A percentile compares a stretch with the other conserved stretches of the same genome.
Conservation (phyloP, 2,113 vertebrate species). For the Oryzias javanicus region DNA sequence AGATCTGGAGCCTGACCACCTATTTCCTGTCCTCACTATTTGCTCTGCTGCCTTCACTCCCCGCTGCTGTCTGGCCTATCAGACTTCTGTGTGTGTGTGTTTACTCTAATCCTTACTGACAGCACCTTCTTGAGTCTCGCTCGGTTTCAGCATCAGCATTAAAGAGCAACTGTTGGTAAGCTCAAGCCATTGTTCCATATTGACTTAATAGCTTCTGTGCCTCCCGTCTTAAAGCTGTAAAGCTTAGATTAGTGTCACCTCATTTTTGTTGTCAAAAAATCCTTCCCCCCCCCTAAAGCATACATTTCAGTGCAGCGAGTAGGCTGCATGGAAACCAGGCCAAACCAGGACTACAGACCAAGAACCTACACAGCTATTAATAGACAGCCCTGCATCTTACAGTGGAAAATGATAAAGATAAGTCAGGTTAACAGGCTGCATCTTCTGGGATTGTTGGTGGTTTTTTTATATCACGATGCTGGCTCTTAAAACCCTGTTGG, state of each 20-base stretch:
- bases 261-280: constrained; percentile 1
- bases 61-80: constrained; percentile 46
- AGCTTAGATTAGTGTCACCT: neutral
- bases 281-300: neutral
- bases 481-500: neutral
- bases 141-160: constrained; percentile 29
- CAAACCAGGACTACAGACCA: constrained; percentile 32
- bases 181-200: constrained; percentile 7
- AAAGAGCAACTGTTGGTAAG: constrained; percentile 14
- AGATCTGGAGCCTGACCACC: constrained; percentile 43
- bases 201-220: constrained; percentile 7
- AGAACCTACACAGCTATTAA: constrained; percentile 32
- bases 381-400: constrained; percentile 43
- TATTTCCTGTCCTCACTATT: constrained; percentile 22
- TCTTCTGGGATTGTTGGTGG: constrained; percentile 36
- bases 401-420: constrained; percentile 40
- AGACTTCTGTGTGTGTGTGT: constrained; percentile 18
- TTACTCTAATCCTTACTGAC: constrained; percentile 40
- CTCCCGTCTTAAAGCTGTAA: constrained; percentile 15
- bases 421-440: constrained; percentile 37
- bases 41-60: constrained; percentile 32
- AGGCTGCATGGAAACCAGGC: constrained; percentile 27
- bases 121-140: constrained; percentile 42
- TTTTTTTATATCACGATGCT: constrained; percentile 27
- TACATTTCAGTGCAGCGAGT: too few species aligned